A percentile compares a stretch with the other conserved stretches of the same genome.
Evolutionary conservation across 2,888 invertebrate genomes (phyloP).

Genomic region (Lasioglossum pauxillum): DNA sequence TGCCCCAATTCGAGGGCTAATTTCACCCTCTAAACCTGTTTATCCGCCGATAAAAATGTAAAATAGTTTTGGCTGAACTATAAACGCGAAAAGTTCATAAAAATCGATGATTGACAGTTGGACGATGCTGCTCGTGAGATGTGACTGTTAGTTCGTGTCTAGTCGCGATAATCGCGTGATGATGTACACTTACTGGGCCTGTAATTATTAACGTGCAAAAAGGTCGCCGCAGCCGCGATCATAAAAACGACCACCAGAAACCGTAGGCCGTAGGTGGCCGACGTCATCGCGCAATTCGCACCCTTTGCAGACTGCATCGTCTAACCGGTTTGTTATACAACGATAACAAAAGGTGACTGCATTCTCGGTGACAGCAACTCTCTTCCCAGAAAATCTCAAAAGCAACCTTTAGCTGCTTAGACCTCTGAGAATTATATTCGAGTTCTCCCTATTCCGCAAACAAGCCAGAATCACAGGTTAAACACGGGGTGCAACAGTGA

Average conservation of each 20-base stretch:
- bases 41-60: not conserved
- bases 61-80: not conserved
- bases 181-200: constrained; percentile 79
- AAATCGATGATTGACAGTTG: not conserved
- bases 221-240: constrained; percentile 80
- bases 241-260: constrained; percentile 76
- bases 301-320: constrained; percentile 75
- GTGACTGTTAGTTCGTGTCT: not conserved
- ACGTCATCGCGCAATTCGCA: constrained; percentile 61
- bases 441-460: constrained; percentile 24
- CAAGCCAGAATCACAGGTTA: constrained; percentile 7
- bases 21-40: not conserved
- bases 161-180: not conserved
- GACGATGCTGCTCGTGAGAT: not conserved
- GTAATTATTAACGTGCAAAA: constrained; percentile 81
- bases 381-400: constrained; percentile 29
- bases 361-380: constrained; percentile 58
- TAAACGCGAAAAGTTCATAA: not conserved
- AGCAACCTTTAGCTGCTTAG: constrained; percentile 52
- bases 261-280: constrained; percentile 75
- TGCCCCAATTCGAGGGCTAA: not conserved
- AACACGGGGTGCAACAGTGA: not conserved
- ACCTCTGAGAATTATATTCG: constrained; percentile 26
- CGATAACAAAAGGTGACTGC: constrained; percentile 74
- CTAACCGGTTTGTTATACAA: constrained; percentile 71